Conservation (phyloP, 2,888 invertebrate genomes). For the Thera britannica region DNA sequence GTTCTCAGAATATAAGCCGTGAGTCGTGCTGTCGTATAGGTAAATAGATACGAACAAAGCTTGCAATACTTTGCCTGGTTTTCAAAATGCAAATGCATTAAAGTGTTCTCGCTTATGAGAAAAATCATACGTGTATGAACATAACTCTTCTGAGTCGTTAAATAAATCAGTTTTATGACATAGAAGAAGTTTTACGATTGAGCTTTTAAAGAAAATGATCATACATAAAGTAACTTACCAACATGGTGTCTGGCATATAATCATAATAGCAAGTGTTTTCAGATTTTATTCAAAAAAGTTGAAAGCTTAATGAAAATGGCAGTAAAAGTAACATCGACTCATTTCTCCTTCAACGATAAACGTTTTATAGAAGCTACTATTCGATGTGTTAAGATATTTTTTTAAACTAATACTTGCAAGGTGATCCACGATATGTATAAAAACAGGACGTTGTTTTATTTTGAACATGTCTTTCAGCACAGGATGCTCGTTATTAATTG, state of each 20-base stretch:
- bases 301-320: not conserved
- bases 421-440: slow-evolving; percentile 52
- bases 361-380: not conserved
- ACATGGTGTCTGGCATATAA: not conserved
- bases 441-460: slow-evolving; percentile 59
- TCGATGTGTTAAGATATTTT: slow-evolving; percentile 8
- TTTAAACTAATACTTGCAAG: slow-evolving; percentile 7
- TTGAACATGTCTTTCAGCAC: slow-evolving; percentile 45
- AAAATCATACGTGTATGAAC: slow-evolving; percentile 10
- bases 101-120: slow-evolving; percentile 10
- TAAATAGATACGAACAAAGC: slow-evolving; percentile 6
- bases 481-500: slow-evolving; percentile 64
- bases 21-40: slow-evolving; percentile 21
- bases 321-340: not conserved
- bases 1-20: slow-evolving; percentile 22
- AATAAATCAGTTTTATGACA: slow-evolving; percentile 23
- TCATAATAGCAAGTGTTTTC: not conserved
- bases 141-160: slow-evolving; percentile 20
- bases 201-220: slow-evolving; percentile 11
- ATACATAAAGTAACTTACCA: not conserved
- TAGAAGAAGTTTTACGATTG: slow-evolving; percentile 12
- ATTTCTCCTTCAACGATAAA: not conserved
- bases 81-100: slow-evolving; percentile 22
- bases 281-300: not conserved
- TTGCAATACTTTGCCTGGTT: slow-evolving; percentile 2